Evolutionary conservation across 2,888 invertebrate genomes (phyloP).

Genomic region (Leptinotarsa tumamoca): DNA sequence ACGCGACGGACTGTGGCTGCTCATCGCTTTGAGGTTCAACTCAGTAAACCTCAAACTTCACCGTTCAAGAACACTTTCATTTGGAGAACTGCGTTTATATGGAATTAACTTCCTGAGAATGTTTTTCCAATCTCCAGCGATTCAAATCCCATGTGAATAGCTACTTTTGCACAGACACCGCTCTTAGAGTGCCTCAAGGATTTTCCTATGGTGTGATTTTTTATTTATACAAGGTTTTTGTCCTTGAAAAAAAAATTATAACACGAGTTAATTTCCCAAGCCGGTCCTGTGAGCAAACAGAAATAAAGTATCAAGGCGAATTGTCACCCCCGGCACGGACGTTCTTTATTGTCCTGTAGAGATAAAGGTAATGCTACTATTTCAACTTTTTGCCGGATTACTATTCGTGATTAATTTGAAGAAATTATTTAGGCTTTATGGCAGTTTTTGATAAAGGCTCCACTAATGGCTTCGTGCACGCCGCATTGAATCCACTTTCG

Average conservation of each 20-base stretch:
- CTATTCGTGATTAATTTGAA: slow-evolving; percentile 44
- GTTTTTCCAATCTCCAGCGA: too few species aligned
- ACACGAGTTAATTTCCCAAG: background rate
- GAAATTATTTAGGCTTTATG: slow-evolving; percentile 50
- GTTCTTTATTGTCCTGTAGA: slow-evolving; percentile 54
- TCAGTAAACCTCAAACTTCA: too few species aligned
- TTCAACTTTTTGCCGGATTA: slow-evolving; percentile 43
- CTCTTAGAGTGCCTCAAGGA: too few species aligned
- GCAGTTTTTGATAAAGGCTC: slow-evolving; percentile 39
- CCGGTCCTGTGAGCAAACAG: slow-evolving; percentile 25
- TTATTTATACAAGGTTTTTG: background rate
- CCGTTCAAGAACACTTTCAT: too few species aligned
- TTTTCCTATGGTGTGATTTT: too few species aligned
- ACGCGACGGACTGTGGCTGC: too few species aligned
- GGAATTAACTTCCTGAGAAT: too few species aligned
- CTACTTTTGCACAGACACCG: too few species aligned
- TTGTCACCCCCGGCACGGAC: slow-evolving; percentile 56
- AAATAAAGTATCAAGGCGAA: slow-evolving; percentile 54
- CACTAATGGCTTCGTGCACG: slow-evolving; percentile 43
- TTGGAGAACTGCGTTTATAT: too few species aligned
- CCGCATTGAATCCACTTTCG: slow-evolving; percentile 40
- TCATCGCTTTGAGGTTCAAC: too few species aligned
- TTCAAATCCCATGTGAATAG: too few species aligned
- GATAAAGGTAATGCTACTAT: slow-evolving; percentile 52
- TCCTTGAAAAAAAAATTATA: background rate